Base-by-base conservation (phyloP, 1,140 invertebrate genomes). In the Teleogryllus occipitalis region DNA sequence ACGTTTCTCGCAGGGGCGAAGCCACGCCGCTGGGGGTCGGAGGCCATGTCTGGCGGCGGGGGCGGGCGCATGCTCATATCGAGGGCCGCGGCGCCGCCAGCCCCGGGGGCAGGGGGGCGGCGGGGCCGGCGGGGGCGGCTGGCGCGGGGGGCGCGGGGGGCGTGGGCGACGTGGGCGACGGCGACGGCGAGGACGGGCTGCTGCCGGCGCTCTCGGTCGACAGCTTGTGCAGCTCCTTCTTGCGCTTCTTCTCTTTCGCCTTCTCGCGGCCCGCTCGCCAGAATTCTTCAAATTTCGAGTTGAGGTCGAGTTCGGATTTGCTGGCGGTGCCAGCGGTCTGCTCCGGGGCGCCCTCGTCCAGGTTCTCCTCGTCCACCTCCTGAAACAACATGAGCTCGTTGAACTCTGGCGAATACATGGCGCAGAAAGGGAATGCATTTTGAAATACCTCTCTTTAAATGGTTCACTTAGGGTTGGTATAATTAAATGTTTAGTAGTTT, bases 321-420 rank as follows among this genome's bases (percentile, higher is more conserved):
- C 80, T 82, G 46, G 82, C 79, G 54, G 80, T 79, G 22, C 83
- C 82, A 21, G 82, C 83, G 72, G 80, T 86, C 83, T 81, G 84
- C 83, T 81, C 86, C 84, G 47, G 54, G 54, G 54, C 10, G 54
- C 54, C 54, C 18, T 86, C 86, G 54, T 86, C 85, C 10, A 88
- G 82, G 77, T 88, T 89, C 47, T 90, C 89, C 82, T 90, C 90
- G 81, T 90, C 90, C n/a, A 90, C 89, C 84, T 90, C 89, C 90
- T 90, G 83, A 0, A 86, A 85, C 80, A 82, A n/a, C 0, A 75
- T 1, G 5, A 39, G 27, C 27, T 39, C 27, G 1, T 39, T 39
- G 27, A 1, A 39, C 27, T 39, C 27, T 39, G 27, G 1, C 27
- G 27, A 39, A 39, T 39, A 39, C 27, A 39, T 39, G 27, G 27